phyloP scores from a whole-genome alignment of 1,140 invertebrate species.

The Sitophilus oryzae region DNA sequence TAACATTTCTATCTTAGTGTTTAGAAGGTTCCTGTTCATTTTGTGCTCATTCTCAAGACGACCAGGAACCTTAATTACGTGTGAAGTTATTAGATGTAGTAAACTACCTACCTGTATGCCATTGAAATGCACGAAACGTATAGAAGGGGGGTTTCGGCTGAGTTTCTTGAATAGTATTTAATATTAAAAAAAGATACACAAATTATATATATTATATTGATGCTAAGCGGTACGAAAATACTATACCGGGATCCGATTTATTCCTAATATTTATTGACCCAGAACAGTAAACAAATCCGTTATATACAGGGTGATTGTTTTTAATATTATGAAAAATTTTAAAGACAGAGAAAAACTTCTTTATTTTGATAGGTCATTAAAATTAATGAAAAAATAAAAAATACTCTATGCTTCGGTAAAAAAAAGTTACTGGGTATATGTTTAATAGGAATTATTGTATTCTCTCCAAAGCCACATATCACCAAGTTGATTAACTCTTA shows the following conservation, averaged over 20 bases:
- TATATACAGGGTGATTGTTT: no score
- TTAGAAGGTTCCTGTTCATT: conserved; percentile 14
- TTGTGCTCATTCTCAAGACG: neutral
- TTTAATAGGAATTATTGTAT: no score
- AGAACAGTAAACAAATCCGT: no score
- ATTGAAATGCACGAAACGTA: conserved; percentile 63
- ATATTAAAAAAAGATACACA: conserved; percentile 20
- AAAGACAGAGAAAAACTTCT: no score
- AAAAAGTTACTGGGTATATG: no score
- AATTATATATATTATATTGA: conserved; percentile 26
- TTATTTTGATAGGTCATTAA: no score
- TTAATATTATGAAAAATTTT: no score
- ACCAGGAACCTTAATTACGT: conserved; percentile 19
- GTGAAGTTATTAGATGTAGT: conserved; percentile 32
- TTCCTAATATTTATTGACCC: conserved; percentile 10
- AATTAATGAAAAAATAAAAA: no score
- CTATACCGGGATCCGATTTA: conserved; percentile 22
- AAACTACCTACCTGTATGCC: conserved; percentile 50
- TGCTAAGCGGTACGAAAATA: conserved; percentile 28
- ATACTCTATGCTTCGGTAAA: no score
- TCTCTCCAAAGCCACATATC: no score
- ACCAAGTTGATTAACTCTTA: no score
- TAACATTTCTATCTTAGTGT: conserved; percentile 18
- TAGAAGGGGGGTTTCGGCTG: conserved; percentile 52
- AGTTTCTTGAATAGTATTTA: conserved; percentile 35